These are phyloP conservation scores for Thunnus thynnus DNA, from an alignment of 2,113 vertebrate species.

Conservation along the genomic window DNA sequence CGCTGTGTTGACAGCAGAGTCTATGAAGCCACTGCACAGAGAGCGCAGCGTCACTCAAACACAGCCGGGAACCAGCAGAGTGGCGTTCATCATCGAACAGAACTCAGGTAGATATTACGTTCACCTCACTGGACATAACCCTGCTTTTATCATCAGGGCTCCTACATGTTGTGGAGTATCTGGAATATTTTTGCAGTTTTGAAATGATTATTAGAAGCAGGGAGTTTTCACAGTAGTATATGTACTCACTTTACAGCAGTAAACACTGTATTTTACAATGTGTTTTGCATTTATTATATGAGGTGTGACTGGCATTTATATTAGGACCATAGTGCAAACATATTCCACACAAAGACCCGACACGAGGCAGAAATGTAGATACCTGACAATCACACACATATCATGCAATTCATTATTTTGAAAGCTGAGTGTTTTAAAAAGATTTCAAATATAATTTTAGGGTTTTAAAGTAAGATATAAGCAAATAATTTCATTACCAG, in stretches of 20 bases:
- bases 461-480: too few species aligned
- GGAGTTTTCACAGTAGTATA: too few species aligned
- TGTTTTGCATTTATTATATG: background rate
- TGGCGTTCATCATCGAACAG: conserved; percentile 96
- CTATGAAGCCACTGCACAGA: conserved; percentile 92
- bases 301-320: background rate
- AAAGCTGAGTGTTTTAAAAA: background rate
- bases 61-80: conserved; percentile 92
- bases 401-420: too few species aligned
- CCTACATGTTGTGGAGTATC: too few species aligned
- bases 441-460: background rate
- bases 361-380: background rate
- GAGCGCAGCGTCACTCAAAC: conserved; percentile 95
- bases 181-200: too few species aligned
- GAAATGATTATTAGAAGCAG: background rate
- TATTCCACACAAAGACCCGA: background rate
- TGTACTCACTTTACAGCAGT: too few species aligned
- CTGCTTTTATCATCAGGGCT: too few species aligned
- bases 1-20: conserved; percentile 85
- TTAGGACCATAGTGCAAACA: background rate
- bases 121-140: too few species aligned
- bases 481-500: background rate
- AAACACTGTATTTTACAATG: background rate
- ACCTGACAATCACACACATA: background rate
- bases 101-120: conserved; percentile 89